Conservation (phyloP, 2,797 vertebrate genomes). For the Squalus acanthias region DNA sequence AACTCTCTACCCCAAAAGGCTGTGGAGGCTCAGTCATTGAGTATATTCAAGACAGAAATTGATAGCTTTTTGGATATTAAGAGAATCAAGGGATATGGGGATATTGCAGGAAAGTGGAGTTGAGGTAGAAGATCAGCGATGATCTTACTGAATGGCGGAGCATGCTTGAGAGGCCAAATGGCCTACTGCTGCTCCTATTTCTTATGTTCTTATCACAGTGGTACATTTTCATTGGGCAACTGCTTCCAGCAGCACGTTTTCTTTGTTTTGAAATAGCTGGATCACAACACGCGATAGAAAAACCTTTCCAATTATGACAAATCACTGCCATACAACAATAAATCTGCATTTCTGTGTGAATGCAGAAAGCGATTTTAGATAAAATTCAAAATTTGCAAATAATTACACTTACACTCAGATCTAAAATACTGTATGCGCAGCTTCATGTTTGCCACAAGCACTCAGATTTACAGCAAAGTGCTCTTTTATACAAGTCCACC, state of each 20-base stretch:
- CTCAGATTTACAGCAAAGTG: background rate
- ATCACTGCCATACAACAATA: background rate
- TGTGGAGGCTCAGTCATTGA: no score
- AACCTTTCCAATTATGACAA: background rate
- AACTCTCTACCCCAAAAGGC: no score
- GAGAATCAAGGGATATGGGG: no score
- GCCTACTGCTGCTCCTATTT: no score
- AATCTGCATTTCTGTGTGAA: background rate
- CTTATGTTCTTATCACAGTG: background rate
- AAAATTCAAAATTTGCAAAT: background rate
- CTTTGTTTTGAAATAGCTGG: background rate
- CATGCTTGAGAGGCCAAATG: no score
- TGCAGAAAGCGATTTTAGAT: background rate
- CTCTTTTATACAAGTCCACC: background rate
- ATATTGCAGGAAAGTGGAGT: no score
- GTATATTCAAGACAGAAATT: no score
- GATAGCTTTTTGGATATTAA: no score
- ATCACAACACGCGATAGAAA: background rate
- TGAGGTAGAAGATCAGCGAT: no score
- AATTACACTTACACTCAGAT: background rate
- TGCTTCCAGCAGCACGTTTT: background rate
- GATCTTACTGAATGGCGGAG: no score
- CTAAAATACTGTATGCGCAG: background rate
- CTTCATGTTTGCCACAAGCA: background rate
- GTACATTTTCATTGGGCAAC: background rate